A percentile compares a stretch with the other conserved stretches of the same genome.
Conservation (phyloP, 2,797 vertebrate species). For the Dromococcyx pavoninus region DNA sequence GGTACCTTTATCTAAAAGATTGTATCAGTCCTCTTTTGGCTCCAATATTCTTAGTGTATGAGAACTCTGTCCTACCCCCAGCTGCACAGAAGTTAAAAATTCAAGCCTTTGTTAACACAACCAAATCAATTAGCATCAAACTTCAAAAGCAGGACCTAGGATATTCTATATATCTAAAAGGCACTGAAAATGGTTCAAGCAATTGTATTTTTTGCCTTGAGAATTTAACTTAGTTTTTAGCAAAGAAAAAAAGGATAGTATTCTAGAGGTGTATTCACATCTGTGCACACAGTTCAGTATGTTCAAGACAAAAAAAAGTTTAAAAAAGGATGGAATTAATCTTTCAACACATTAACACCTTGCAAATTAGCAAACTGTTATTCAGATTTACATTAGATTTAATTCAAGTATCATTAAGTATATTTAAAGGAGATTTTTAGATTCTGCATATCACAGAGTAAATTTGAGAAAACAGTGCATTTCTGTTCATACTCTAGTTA, state of each 20-base stretch:
- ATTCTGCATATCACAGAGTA: background rate
- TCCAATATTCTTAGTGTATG: background rate
- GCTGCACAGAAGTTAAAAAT: background rate
- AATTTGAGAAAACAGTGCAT: background rate
- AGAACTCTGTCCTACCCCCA: background rate
- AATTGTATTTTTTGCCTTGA: background rate
- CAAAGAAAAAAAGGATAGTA: background rate
- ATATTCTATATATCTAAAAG: background rate
- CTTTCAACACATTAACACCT: background rate
- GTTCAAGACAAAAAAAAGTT: background rate
- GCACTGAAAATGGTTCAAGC: background rate
- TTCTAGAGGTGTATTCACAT: background rate
- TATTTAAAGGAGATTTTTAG: background rate
- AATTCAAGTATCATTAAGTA: background rate
- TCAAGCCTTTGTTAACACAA: background rate
- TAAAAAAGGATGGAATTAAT: background rate
- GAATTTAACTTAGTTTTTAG: background rate
- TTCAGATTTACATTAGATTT: background rate
- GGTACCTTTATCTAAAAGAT: background rate
- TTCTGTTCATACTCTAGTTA: conserved; percentile 27
- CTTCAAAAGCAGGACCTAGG: background rate
- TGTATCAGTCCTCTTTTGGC: background rate
- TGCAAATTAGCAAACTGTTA: background rate
- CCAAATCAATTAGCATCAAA: background rate
- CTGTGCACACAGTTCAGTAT: background rate